phyloP scores from a whole-genome alignment of 2,113 vertebrate species.

The Lycocorax pyrrhopterus region DNA sequence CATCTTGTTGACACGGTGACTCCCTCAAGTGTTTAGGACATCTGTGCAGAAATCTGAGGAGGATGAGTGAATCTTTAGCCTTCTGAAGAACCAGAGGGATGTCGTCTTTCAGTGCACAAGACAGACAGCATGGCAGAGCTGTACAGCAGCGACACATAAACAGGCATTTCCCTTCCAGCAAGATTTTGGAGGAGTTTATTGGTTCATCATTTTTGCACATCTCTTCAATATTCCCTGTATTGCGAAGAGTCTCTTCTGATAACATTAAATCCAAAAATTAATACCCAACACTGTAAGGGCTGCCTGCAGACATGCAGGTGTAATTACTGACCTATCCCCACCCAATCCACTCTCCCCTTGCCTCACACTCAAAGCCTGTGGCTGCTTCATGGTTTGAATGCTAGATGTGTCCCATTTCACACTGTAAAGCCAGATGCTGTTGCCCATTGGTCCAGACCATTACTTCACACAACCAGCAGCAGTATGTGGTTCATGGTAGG shows the following conservation, averaged over 20 bases:
- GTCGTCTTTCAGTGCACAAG: not conserved
- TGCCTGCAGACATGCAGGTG: not conserved
- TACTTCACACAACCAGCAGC: not conserved
- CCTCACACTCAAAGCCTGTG: not conserved
- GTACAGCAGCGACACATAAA: not conserved
- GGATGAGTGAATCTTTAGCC: not conserved
- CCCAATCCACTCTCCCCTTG: not conserved
- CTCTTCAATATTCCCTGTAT: not conserved
- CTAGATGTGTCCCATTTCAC: not conserved
- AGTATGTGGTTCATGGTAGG: not conserved
- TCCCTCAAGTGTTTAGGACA: not conserved
- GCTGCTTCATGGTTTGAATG: not conserved
- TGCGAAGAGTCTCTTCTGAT: not conserved
- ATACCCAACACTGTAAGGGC: not conserved
- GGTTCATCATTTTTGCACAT: not conserved
- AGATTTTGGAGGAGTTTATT: not conserved
- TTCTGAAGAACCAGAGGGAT: not conserved
- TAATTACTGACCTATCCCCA: not conserved
- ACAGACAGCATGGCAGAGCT: not conserved
- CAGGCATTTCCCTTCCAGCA: not conserved
- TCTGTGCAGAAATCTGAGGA: not conserved
- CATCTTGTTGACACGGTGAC: not conserved
- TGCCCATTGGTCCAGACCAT: not conserved
- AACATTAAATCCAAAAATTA: not conserved
- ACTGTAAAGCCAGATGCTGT: not conserved